Conservation (phyloP, 2,888 invertebrate genomes). For the Eilema sororculum region DNA sequence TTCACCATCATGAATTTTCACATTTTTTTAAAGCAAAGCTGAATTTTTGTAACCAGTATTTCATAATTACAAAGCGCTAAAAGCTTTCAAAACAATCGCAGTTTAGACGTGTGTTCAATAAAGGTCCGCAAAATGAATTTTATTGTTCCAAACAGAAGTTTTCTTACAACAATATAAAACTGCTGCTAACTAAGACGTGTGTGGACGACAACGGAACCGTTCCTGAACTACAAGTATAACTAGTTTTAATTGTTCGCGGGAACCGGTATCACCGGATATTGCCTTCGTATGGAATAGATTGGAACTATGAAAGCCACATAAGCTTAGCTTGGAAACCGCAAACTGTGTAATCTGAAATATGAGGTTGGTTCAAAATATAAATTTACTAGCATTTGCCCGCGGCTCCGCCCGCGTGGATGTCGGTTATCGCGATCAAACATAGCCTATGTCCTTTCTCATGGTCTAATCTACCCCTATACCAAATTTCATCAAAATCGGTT, state of each 20-base stretch:
- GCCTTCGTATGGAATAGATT: slow-evolving; percentile 25
- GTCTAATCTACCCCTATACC: no score
- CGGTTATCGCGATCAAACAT: no score
- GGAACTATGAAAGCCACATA: slow-evolving; percentile 18
- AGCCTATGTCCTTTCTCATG: no score
- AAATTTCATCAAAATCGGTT: no score
- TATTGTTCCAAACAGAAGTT: not conserved
- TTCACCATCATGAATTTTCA: no score
- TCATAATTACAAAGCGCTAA: not conserved
- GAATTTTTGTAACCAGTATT: not conserved
- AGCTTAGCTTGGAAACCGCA: not conserved
- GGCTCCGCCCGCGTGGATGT: no score
- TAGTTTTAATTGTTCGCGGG: slow-evolving; percentile 29
- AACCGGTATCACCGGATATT: slow-evolving; percentile 46
- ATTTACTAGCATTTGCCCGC: no score
- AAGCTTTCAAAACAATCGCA: not conserved
- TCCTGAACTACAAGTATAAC: slow-evolving; percentile 28
- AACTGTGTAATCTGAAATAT: slow-evolving; percentile 3
- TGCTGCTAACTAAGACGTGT: slow-evolving; percentile 29
- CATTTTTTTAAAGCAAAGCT: no score
- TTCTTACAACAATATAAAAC: slow-evolving; percentile 10
- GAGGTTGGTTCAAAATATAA: not conserved
- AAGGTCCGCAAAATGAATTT: not conserved
- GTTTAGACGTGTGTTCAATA: not conserved
- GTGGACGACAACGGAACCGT: slow-evolving; percentile 54